A percentile compares a stretch with the other conserved stretches of the same genome.
Evolutionary conservation across 2,888 invertebrate genomes (phyloP).

Genomic region (Napeogenes sylphis): DNA sequence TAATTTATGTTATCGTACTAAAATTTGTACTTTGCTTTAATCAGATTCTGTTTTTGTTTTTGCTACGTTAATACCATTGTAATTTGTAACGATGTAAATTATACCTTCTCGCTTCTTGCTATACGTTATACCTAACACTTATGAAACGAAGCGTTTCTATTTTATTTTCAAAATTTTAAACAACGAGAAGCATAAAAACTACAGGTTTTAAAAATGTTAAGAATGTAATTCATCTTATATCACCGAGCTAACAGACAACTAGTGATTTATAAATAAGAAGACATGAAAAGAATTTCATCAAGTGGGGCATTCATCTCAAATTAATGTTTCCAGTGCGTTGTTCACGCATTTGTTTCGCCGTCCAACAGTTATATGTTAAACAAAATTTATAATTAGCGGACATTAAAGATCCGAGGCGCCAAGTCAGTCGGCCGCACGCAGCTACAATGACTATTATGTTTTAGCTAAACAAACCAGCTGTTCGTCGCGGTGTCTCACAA

Average conservation of each 20-base stretch:
- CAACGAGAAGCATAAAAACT: background rate
- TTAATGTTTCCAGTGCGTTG: slow-evolving; percentile 32
- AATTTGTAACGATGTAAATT: slow-evolving; percentile 4
- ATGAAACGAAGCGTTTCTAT: background rate
- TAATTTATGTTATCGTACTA: slow-evolving; percentile 7
- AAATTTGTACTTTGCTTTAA: slow-evolving; percentile 5
- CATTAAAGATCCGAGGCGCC: slow-evolving; percentile 44
- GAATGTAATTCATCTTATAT: slow-evolving; percentile 1
- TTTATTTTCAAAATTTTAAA: background rate
- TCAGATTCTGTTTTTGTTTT: slow-evolving; percentile 3
- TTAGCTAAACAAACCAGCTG: slow-evolving; percentile 26
- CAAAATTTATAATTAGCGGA: slow-evolving; percentile 46
- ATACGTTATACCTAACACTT: background rate
- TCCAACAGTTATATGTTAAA: slow-evolving; percentile 44
- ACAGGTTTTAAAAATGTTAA: background rate
- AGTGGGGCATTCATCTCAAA: slow-evolving; percentile 34
- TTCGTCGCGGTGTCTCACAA: slow-evolving; percentile 8
- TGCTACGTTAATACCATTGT: slow-evolving; percentile 1
- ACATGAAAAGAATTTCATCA: slow-evolving; percentile 30
- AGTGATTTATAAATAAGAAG: slow-evolving; percentile 7
- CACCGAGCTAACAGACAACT: slow-evolving; percentile 1
- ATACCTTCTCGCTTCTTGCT: background rate
- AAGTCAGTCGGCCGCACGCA: slow-evolving; percentile 35
- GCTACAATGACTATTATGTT: slow-evolving; percentile 30
- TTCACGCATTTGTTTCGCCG: slow-evolving; percentile 39